These are phyloP conservation scores for Montipora efflorescens DNA, from an alignment of 64 coral and sea anemone species.

Conservation along the genomic window DNA sequence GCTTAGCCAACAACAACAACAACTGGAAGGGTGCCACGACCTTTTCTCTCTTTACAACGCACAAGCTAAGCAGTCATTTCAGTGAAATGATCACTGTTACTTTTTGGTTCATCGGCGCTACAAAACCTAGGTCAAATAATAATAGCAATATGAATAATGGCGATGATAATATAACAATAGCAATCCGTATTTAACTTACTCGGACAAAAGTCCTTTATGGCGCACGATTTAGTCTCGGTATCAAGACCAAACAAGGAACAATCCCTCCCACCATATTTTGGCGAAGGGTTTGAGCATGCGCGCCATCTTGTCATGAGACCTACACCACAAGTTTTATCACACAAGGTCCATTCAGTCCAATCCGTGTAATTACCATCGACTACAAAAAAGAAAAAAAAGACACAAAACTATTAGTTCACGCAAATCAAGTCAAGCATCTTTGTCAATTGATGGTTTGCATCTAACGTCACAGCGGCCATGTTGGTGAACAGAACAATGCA, in stretches of 20 bases:
- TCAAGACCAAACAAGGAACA: slow-evolving; percentile 84
- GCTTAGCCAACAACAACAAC: too few species aligned
- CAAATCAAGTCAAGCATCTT: background rate
- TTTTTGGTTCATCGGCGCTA: too few species aligned
- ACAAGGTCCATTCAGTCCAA: slow-evolving; percentile 84
- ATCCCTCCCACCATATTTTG: slow-evolving; percentile 79
- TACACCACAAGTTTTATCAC: slow-evolving; percentile 79
- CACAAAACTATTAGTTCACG: background rate
- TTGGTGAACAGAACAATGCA: too few species aligned
- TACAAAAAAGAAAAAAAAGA: background rate
- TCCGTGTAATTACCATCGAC: slow-evolving; percentile 97
- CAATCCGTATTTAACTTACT: slow-evolving; percentile 27
- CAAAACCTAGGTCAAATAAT: too few species aligned
- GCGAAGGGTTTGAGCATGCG: slow-evolving; percentile 85
- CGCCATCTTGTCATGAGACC: slow-evolving; percentile 85
- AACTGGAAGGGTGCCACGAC: too few species aligned
- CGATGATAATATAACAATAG: background rate
- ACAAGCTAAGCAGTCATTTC: too few species aligned
- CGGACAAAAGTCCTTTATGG: slow-evolving; percentile 32
- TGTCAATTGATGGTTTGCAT: background rate
- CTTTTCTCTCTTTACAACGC: too few species aligned
- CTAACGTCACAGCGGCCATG: too few species aligned
- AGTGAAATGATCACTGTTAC: too few species aligned
- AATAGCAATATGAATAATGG: too few species aligned
- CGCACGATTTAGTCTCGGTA: slow-evolving; percentile 47